Evolutionary conservation across 2,113 vertebrate species (phyloP).

Genomic region (human): DNA sequence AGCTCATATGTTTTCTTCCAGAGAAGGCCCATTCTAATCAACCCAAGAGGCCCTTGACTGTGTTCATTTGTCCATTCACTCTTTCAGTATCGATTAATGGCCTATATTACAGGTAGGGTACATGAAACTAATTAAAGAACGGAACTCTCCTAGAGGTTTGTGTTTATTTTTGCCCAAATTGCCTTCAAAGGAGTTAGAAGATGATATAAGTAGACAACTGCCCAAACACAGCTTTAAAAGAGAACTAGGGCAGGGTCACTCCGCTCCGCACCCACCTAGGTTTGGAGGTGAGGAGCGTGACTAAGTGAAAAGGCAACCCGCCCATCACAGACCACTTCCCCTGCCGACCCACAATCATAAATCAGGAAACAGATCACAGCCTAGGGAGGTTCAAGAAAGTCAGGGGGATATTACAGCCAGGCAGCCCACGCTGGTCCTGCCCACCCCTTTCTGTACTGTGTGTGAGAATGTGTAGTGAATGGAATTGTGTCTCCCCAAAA

Average conservation of each 20-base stretch:
- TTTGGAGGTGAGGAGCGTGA: conserved; percentile 57
- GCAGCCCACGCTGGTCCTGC: background rate
- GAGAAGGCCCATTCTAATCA: conserved; percentile 65
- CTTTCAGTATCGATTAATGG: background rate
- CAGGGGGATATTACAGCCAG: background rate
- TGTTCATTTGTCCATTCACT: conserved; percentile 52
- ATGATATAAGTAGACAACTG: conserved; percentile 51
- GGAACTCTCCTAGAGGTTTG: conserved; percentile 21
- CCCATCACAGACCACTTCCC: conserved; percentile 50
- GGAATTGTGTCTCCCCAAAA: background rate
- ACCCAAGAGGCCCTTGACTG: conserved; percentile 49
- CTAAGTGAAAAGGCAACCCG: conserved; percentile 56
- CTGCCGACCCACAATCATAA: conserved; percentile 5
- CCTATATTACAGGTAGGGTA: background rate
- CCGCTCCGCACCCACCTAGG: background rate
- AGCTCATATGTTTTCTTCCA: conserved; percentile 62
- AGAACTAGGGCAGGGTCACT: background rate
- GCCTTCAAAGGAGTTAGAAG: conserved; percentile 52
- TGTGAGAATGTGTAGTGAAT: background rate
- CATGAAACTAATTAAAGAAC: conserved; percentile 49
- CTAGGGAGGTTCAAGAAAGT: background rate
- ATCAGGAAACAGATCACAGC: conserved; percentile 48
- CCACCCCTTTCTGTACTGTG: background rate
- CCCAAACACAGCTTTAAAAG: conserved; percentile 34
- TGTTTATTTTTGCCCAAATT: conserved; percentile 40